These are phyloP conservation scores for Bellardia bayeri DNA, from an alignment of 2,888 invertebrate genomes.

Conservation along the genomic window DNA sequence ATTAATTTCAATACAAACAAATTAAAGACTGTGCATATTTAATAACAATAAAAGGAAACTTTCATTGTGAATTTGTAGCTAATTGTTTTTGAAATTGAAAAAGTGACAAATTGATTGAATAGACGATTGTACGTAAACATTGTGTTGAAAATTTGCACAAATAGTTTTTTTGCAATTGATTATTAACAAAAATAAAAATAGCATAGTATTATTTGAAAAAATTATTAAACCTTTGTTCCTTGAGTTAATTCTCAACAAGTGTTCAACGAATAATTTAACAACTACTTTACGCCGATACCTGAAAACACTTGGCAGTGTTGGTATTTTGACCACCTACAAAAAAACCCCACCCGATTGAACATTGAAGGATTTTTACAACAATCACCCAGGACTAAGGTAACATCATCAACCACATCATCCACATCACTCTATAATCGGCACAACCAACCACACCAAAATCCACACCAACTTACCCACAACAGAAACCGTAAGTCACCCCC, in stretches of 20 bases:
- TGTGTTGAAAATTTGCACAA: conserved; percentile 11
- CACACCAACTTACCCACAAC: too few species aligned
- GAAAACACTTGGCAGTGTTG: conserved; percentile 80
- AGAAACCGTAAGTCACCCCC: too few species aligned
- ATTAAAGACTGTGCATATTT: not conserved
- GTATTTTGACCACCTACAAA: conserved; percentile 81
- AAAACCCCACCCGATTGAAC: too few species aligned
- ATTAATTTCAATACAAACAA: not conserved
- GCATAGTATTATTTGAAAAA: not conserved
- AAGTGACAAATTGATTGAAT: conserved; percentile 14
- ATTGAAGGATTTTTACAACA: too few species aligned
- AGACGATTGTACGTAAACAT: not conserved
- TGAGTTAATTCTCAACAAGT: conserved; percentile 28
- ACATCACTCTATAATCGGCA: too few species aligned
- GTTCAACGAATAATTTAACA: conserved; percentile 81
- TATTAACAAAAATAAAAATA: conserved; percentile 7
- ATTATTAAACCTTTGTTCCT: conserved; percentile 3
- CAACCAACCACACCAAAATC: too few species aligned
- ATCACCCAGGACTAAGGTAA: too few species aligned
- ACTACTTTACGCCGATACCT: conserved; percentile 82
- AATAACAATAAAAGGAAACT: not conserved
- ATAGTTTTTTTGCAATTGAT: conserved; percentile 11
- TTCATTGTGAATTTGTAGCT: not conserved
- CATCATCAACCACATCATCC: too few species aligned
- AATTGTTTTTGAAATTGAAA: conserved; percentile 37